phyloP scores from a whole-genome alignment of 2,113 vertebrate genomes.

The Rhinolophus sinicus region DNA sequence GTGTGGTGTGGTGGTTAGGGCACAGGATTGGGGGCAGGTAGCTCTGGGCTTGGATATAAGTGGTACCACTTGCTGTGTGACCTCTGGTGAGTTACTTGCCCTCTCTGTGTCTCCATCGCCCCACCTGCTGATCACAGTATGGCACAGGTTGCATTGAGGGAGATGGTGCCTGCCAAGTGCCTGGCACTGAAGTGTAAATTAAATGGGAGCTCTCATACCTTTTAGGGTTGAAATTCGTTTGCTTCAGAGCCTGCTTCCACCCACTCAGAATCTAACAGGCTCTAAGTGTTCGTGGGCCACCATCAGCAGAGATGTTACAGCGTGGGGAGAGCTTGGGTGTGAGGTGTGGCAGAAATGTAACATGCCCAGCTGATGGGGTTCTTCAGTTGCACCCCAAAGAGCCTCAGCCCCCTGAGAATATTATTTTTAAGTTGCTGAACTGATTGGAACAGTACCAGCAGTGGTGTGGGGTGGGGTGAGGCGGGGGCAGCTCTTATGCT shows the following conservation, averaged over 20 bases:
- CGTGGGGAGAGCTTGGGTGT: accelerated
- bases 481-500: background rate
- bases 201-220: background rate
- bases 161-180: too few relatives aligned
- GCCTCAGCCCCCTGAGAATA: background rate
- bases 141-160: accelerated
- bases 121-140: accelerated
- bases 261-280: accelerated
- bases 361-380: accelerated
- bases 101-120: background rate
- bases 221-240: background rate
- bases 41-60: background rate
- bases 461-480: too few relatives aligned
- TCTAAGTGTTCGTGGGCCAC: background rate
- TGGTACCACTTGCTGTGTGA: background rate
- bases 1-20: accelerated
- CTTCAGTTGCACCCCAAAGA: background rate
- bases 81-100: background rate
- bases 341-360: accelerated
- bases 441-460: accelerated
- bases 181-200: background rate
- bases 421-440: background rate
- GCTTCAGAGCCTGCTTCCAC: background rate
- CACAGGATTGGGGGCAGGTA: accelerated
- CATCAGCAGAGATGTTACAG: accelerated